Percentiles rank a stretch among this genome's conserved stretches.
These are phyloP conservation scores for Ecdyonurus torrentis DNA, from an alignment of 2,888 invertebrate species.

Conservation along the genomic window DNA sequence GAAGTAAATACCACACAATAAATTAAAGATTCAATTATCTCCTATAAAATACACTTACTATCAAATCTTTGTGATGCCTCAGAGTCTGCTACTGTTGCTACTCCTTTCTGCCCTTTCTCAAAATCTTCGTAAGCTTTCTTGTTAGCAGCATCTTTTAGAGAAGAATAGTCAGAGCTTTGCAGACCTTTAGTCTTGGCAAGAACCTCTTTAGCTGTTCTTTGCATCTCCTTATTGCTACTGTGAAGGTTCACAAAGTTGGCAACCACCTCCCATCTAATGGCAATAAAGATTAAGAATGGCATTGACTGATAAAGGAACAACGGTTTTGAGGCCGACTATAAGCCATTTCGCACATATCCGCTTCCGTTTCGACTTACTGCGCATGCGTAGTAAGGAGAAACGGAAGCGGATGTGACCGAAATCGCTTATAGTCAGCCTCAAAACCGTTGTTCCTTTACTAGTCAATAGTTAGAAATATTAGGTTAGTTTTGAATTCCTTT, in stretches of 20 bases:
- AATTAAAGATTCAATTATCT: too few species aligned
- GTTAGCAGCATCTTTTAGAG: slow-evolving; percentile 76
- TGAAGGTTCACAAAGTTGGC: slow-evolving; percentile 91
- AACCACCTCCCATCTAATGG: slow-evolving; percentile 84
- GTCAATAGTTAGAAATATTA: too few species aligned
- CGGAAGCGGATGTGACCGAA: too few species aligned
- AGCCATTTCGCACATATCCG: too few species aligned
- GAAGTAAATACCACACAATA: slow-evolving; percentile 17
- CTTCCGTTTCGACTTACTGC: too few species aligned
- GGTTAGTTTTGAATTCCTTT: too few species aligned
- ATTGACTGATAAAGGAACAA: too few species aligned
- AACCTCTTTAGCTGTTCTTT: slow-evolving; percentile 77
- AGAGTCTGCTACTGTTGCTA: slow-evolving; percentile 42
- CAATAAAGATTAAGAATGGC: too few species aligned
- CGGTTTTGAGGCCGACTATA: too few species aligned
- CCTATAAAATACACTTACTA: slow-evolving; percentile 23
- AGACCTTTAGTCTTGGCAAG: slow-evolving; percentile 89
- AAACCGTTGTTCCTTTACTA: too few species aligned
- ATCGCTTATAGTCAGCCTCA: too few species aligned
- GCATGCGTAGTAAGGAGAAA: too few species aligned
- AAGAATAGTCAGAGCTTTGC: slow-evolving; percentile 75
- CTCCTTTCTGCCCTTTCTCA: slow-evolving; percentile 40
- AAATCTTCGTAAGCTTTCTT: slow-evolving; percentile 84
- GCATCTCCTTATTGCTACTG: slow-evolving; percentile 37
- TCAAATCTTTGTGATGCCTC: slow-evolving; percentile 50